Percentiles rank a stretch among this genome's conserved stretches.
These are phyloP conservation scores for Typhlichthys subterraneus DNA, from an alignment of 2,797 vertebrate species.

Conservation along the genomic window DNA sequence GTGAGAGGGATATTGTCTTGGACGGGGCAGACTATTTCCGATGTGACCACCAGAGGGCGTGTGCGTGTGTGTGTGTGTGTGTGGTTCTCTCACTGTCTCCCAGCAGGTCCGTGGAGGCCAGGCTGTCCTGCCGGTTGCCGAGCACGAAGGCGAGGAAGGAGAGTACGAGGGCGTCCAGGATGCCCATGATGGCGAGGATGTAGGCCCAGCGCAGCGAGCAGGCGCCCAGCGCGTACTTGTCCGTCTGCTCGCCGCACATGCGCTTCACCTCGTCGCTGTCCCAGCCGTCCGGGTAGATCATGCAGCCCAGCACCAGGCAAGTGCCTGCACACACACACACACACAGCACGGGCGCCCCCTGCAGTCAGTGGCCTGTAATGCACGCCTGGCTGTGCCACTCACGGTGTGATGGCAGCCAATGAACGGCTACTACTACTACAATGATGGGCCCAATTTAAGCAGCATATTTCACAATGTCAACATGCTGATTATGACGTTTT, in stretches of 20 bases:
- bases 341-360: no score
- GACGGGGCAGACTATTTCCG: conserved; percentile 20
- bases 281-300: conserved; percentile 99
- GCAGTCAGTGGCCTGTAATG: no score
- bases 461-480: no score
- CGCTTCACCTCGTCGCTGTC: conserved; percentile 96
- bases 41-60: background rate
- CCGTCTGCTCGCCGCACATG: conserved; percentile 97
- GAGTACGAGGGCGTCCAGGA: conserved; percentile 96
- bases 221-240: conserved; percentile 96
- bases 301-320: conserved; percentile 95
- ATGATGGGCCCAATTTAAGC: no score
- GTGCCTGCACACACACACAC: conserved; percentile 76
- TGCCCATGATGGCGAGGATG: conserved; percentile 98
- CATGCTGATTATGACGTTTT: no score
- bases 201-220: conserved; percentile 99
- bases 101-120: conserved; percentile 96
- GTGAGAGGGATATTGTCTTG: no score
- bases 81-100: conserved; percentile 87
- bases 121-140: conserved; percentile 95
- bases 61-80: background rate
- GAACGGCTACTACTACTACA: no score
- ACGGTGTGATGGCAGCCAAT: no score
- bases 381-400: no score
- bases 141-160: conserved; percentile 97